These are phyloP conservation scores for Euschistus heros DNA, from an alignment of 1,140 invertebrate species.

Conservation along the genomic window DNA sequence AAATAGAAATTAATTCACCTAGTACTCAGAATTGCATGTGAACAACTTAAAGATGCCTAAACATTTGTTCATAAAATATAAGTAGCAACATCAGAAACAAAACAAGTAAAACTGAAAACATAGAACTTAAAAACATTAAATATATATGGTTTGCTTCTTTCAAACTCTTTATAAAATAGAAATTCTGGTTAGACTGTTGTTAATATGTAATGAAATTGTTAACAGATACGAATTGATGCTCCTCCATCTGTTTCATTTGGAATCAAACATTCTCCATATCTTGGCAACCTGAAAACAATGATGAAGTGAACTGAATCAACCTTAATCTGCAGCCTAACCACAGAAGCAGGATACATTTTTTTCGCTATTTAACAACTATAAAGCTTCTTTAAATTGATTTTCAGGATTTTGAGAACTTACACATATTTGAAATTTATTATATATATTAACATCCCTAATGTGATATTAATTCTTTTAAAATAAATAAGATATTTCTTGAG, in stretches of 20 bases:
- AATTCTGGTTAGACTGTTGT: neutral
- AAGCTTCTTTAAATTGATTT: too few relatives aligned
- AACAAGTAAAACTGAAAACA: neutral
- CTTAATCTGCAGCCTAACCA: neutral
- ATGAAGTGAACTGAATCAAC: neutral
- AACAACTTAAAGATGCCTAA: neutral
- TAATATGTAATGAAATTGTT: conserved; percentile 16
- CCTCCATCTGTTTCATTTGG: conserved; percentile 32
- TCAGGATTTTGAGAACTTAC: too few relatives aligned
- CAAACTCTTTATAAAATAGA: neutral
- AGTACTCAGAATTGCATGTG: neutral
- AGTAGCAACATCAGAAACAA: neutral
- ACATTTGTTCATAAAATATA: neutral
- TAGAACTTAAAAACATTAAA: neutral
- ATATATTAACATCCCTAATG: too few relatives aligned
- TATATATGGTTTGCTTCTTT: neutral
- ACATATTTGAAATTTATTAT: too few relatives aligned
- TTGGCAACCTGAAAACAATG: conserved; percentile 10
- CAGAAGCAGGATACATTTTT: neutral
- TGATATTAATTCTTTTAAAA: too few relatives aligned
- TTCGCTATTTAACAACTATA: neutral
- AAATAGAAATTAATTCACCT: too few relatives aligned
- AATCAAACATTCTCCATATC: conserved; percentile 30
- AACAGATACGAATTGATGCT: conserved; percentile 31
- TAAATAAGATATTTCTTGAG: too few relatives aligned